Evolutionary conservation across 2,888 invertebrate species (phyloP).

Genomic region (Ennomos quercinarius): DNA sequence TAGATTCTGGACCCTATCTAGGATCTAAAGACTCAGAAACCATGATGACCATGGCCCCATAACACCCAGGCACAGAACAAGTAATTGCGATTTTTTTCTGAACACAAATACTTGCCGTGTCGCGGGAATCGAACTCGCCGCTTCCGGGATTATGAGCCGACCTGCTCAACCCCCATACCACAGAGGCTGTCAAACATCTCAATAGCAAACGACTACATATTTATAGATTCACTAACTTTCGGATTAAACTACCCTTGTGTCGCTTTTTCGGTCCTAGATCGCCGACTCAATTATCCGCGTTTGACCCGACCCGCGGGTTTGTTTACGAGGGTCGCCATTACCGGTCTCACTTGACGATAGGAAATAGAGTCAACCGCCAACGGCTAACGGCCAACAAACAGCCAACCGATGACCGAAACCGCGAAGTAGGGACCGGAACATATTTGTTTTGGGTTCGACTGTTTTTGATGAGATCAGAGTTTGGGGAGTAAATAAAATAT

Average conservation of each 20-base stretch:
- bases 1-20: too few relatives aligned
- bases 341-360: slow-evolving; percentile 23
- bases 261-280: slow-evolving; percentile 17
- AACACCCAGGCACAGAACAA: too few relatives aligned
- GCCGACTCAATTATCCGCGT: slow-evolving; percentile 33
- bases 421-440: slow-evolving; percentile 5
- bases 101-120: too few relatives aligned
- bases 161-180: too few relatives aligned
- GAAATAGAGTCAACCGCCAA: slow-evolving; percentile 12
- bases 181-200: too few relatives aligned
- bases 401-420: neutral
- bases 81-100: too few relatives aligned
- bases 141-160: too few relatives aligned
- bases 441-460: slow-evolving; percentile 17
- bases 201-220: neutral
- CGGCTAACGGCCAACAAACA: slow-evolving; percentile 2
- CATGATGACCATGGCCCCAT: too few relatives aligned
- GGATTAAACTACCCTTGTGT: slow-evolving; percentile 1
- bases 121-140: too few relatives aligned
- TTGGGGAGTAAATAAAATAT: slow-evolving; percentile 22
- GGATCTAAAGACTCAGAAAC: too few relatives aligned
- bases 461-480: slow-evolving; percentile 15
- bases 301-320: slow-evolving; percentile 24
- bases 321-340: slow-evolving; percentile 36
- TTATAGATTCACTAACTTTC: neutral